Percentiles rank a stretch among this genome's conserved stretches.
phyloP scores from a whole-genome alignment of 2,888 invertebrate genomes.

The Protophormia terraenovae region DNA sequence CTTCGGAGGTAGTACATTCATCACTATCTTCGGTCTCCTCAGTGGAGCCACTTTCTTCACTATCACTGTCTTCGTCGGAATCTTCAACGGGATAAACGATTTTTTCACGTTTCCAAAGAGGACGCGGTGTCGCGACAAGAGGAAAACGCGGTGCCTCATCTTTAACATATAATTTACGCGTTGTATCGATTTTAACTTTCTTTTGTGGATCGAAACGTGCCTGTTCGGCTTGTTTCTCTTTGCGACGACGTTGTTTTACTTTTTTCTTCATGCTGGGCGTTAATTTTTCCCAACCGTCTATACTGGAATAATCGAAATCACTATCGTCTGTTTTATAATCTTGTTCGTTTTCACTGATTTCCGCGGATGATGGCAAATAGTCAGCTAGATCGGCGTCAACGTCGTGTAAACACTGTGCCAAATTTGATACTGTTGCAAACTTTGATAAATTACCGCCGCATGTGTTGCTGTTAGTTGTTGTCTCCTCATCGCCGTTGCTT shows the following conservation, averaged over 20 bases:
- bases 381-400: constrained; percentile 81
- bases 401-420: constrained; percentile 81
- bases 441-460: constrained; percentile 80
- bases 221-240: constrained; percentile 77
- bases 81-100: constrained; percentile 81
- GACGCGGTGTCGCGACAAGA: constrained; percentile 85
- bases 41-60: constrained; percentile 75
- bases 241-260: constrained; percentile 77
- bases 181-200: constrained; percentile 80
- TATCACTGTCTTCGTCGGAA: constrained; percentile 80
- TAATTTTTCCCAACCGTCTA: constrained; percentile 76
- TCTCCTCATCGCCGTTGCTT: neutral
- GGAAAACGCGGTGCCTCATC: constrained; percentile 83
- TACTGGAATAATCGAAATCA: constrained; percentile 78
- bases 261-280: constrained; percentile 81
- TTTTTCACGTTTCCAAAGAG: constrained; percentile 83
- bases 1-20: constrained; percentile 77
- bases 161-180: constrained; percentile 82
- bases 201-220: constrained; percentile 81
- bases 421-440: constrained; percentile 81
- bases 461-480: constrained; percentile 62
- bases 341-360: constrained; percentile 73
- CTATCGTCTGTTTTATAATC: constrained; percentile 73
- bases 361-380: constrained; percentile 80
- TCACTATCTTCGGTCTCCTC: constrained; percentile 77